Base-by-base conservation (phyloP, 2,888 invertebrate genomes). In the Caradrina kadenii region DNA sequence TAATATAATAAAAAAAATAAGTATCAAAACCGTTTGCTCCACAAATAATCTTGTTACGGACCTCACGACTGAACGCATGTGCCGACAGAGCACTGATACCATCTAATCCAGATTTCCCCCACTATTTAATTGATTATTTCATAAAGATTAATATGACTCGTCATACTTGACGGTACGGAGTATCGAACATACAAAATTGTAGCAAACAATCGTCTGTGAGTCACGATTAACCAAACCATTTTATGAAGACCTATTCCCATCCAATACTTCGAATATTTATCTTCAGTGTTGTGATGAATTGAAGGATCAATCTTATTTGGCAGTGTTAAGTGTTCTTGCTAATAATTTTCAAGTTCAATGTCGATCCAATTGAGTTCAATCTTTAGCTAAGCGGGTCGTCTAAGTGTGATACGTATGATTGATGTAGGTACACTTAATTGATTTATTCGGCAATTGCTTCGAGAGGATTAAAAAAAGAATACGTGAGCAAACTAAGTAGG, bases 41-140 rank as follows among this genome's bases (percentile, higher is more conserved):
- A 48, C 56, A 68, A 84, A 88, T 63, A 89, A 87, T 89, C 93
- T 94, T 91, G 93, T 94, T 93, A 93, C 86, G 81, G 87, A 75
- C 85, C 88, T 91, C 93, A 92, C 93, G 93, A 93, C 88, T 91
- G 88, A 87, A 89, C 88, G 89, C 90, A 92, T 92, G 92, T 93
- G 93, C 95, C 94, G 94, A 93, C 93, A 93, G 89, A 90, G 90
- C 78, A 84, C 88, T 83, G 95, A 95, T 95, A 94, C 86, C 80
- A 95, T 95, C 95, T 94, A 92, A 93, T 94, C 93, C 93, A 95
- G 93, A 94, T 95, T 93, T 91, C 90, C 91, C 89, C 91, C 90
- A 91, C 93, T 91, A 90, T 90, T 93, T 93, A 94, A 94, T 94
- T 95, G 94, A 94, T 95, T 94, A 94, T 94, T 94, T 92, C 91